These are phyloP conservation scores for Erythrocercus mccallii DNA, from an alignment of 2,113 vertebrate genomes.

Conservation along the genomic window DNA sequence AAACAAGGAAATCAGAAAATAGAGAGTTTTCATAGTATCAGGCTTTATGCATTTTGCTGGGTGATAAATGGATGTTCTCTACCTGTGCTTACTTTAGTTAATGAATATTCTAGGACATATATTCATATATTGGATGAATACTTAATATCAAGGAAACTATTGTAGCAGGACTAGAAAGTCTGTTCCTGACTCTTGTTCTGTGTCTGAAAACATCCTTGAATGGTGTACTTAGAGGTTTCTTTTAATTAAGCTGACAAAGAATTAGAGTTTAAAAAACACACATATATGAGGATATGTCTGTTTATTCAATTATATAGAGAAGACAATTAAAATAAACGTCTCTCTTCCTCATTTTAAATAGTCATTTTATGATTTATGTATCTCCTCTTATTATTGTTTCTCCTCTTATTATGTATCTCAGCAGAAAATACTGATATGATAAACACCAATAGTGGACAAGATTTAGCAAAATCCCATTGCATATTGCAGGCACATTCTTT, in stretches of 20 bases:
- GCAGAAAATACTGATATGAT: background rate
- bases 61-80: conserved; percentile 34
- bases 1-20: conserved; percentile 42
- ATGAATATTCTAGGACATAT: conserved; percentile 13
- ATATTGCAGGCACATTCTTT: background rate
- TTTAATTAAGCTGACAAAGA: background rate
- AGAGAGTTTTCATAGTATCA: conserved; percentile 1
- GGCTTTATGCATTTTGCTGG: conserved; percentile 4
- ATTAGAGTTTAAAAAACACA: background rate
- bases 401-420: background rate
- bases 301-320: background rate
- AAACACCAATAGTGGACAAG: background rate
- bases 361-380: background rate
- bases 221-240: background rate
- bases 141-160: background rate
- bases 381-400: background rate
- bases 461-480: background rate
- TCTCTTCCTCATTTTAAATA: background rate
- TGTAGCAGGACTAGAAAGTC: background rate
- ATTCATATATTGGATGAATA: background rate
- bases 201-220: background rate
- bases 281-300: background rate
- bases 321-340: background rate
- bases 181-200: background rate
- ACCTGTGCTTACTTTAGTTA: conserved; percentile 34